Conservation (phyloP, 1,140 invertebrate species). For the Drosophila parvula region DNA sequence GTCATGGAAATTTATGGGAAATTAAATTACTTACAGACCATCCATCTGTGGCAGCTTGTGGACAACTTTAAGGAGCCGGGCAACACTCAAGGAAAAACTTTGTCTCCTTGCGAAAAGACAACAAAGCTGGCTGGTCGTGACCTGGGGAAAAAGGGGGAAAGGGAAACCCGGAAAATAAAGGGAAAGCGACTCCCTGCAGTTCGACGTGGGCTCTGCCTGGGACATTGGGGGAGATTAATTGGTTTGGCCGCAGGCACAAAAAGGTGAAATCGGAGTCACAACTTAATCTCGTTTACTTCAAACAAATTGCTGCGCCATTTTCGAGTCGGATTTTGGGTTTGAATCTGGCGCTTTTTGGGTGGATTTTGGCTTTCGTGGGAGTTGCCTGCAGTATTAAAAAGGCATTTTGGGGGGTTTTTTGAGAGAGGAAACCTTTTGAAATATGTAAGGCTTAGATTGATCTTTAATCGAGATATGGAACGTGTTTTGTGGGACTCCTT, state of each 20-base stretch:
- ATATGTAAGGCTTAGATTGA: constrained; percentile 15
- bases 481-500: not conserved
- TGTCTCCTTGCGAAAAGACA: constrained; percentile 24
- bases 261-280: constrained; percentile 50
- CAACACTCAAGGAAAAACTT: constrained; percentile 18
- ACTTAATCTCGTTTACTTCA: constrained; percentile 42
- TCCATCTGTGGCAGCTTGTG: constrained; percentile 12
- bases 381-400: constrained; percentile 35
- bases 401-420: constrained; percentile 1
- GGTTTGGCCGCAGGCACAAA: constrained; percentile 51
- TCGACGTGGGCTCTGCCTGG: constrained; percentile 21
- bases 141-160: constrained; percentile 31
- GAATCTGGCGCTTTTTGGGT: constrained; percentile 5
- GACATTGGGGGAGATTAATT: constrained; percentile 65
- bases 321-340: constrained; percentile 7
- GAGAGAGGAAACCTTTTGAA: constrained; percentile 12
- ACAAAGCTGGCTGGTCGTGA: constrained; percentile 39
- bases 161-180: constrained; percentile 40
- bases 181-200: constrained; percentile 37
- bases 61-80: constrained; percentile 46
- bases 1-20: constrained; percentile 47
- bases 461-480: constrained; percentile 16
- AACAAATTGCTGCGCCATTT: constrained; percentile 39
- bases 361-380: not conserved
- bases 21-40: constrained; percentile 45